These are phyloP conservation scores for Megalonaias nervosa DNA, from an alignment of 1,140 invertebrate species.

Conservation along the genomic window DNA sequence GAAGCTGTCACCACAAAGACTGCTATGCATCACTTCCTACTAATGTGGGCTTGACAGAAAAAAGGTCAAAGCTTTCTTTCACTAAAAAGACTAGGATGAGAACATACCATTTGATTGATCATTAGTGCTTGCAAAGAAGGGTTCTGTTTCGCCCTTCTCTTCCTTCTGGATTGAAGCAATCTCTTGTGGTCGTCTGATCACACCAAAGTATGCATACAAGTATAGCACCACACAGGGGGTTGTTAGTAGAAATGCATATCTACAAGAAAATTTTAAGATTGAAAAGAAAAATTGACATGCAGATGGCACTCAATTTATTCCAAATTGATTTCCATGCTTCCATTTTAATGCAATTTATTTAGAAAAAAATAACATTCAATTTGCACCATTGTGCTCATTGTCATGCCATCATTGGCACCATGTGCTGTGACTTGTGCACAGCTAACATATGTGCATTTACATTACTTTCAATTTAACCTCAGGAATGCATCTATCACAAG, in stretches of 20 bases:
- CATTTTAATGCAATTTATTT: no score
- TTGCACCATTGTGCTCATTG: no score
- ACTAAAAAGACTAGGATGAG: neutral
- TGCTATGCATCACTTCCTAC: no score
- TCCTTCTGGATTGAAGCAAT: neutral
- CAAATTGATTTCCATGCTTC: no score
- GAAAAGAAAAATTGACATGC: neutral
- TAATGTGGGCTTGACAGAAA: no score
- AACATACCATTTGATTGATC: conserved; percentile 15
- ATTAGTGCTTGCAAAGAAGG: conserved; percentile 11
- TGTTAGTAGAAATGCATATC: conserved; percentile 61
- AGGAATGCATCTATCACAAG: no score
- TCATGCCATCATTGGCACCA: no score
- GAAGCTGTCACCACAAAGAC: no score
- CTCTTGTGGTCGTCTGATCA: conserved; percentile 38
- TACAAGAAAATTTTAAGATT: conserved; percentile 19
- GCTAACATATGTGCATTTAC: neutral
- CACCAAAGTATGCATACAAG: conserved; percentile 53
- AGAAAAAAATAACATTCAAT: no score
- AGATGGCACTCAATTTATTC: no score
- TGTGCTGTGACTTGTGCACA: no score
- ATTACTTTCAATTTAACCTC: neutral
- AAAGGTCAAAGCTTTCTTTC: neutral
- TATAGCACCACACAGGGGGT: conserved; percentile 58
- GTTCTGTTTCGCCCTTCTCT: neutral